Evolutionary conservation across 2,888 invertebrate genomes (phyloP).

Genomic region (Nebria brevicollis): DNA sequence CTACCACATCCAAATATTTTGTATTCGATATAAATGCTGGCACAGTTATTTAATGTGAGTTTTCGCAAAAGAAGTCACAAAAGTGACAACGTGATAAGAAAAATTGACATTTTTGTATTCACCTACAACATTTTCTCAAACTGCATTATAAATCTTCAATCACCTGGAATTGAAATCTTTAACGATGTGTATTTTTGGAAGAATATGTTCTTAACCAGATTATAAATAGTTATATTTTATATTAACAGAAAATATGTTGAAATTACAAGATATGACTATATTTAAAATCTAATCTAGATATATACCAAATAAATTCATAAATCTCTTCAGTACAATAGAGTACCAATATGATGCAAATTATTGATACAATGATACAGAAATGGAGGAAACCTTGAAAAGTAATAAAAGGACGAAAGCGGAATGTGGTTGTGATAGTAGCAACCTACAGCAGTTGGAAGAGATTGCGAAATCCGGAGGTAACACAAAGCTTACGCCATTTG

Average conservation of each 20-base stretch:
- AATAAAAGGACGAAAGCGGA: conserved; percentile 2
- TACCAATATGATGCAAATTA: background rate
- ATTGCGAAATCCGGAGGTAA: conserved; percentile 5
- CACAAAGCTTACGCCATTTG: background rate
- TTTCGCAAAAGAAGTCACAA: background rate
- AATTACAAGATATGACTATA: background rate
- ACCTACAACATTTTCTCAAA: background rate
- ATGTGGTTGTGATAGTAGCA: conserved; percentile 8
- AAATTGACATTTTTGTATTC: background rate
- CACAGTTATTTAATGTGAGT: background rate
- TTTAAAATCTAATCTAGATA: background rate
- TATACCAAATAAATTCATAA: background rate
- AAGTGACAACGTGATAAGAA: background rate
- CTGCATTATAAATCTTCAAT: background rate
- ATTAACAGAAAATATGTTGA: too few species aligned
- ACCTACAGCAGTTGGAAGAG: background rate
- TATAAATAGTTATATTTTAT: too few species aligned
- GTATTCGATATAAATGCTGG: background rate
- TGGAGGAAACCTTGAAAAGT: background rate
- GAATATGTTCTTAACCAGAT: too few species aligned
- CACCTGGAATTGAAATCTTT: background rate
- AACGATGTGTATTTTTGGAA: background rate
- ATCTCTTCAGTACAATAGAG: background rate
- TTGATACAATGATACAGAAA: background rate
- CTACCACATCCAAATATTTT: background rate